A percentile compares a stretch with the other conserved stretches of the same genome.
Conservation (phyloP, 1,140 invertebrate species). For the Drosophila quadrilineata region DNA sequence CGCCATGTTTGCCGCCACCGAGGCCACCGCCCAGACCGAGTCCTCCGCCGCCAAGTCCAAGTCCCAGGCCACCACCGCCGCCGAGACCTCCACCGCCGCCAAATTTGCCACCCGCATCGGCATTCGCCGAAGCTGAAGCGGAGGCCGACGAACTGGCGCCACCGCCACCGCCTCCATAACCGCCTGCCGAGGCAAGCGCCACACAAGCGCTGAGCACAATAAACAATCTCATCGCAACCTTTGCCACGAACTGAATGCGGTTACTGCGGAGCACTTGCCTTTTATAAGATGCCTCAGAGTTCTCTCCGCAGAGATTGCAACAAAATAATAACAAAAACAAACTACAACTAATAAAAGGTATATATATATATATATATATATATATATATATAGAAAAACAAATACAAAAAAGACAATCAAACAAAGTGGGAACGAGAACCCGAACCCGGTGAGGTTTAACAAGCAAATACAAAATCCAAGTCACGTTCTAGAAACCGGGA, state of each 20-base stretch:
- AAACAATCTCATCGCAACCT: conserved; percentile 69
- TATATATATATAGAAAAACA: conserved; percentile 28
- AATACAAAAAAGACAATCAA: conserved; percentile 26
- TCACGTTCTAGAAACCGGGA: conserved; percentile 57
- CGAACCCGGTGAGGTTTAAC: background rate
- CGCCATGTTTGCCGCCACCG: background rate
- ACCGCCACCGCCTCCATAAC: conserved; percentile 43
- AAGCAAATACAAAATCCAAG: conserved; percentile 39
- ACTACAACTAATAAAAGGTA: conserved; percentile 8
- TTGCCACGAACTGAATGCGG: conserved; percentile 48
- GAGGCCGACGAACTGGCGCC: conserved; percentile 31
- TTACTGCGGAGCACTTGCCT: conserved; percentile 31
- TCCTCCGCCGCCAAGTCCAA: conserved; percentile 9
- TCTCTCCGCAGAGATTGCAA: background rate
- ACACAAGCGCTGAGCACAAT: conserved; percentile 65
- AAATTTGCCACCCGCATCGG: conserved; percentile 21
- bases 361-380: background rate
- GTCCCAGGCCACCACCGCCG: conserved; percentile 22
- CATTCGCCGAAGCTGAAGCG: conserved; percentile 43
- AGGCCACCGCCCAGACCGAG: conserved; percentile 19
- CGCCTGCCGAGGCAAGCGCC: conserved; percentile 53
- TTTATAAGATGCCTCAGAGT: conserved; percentile 64
- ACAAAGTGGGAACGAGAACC: conserved; percentile 27
- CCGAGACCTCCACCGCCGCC: conserved; percentile 36
- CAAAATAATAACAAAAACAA: conserved; percentile 17